These are phyloP conservation scores for Urophycis tenuis DNA, from an alignment of 2,797 vertebrate species.

Conservation along the genomic window DNA sequence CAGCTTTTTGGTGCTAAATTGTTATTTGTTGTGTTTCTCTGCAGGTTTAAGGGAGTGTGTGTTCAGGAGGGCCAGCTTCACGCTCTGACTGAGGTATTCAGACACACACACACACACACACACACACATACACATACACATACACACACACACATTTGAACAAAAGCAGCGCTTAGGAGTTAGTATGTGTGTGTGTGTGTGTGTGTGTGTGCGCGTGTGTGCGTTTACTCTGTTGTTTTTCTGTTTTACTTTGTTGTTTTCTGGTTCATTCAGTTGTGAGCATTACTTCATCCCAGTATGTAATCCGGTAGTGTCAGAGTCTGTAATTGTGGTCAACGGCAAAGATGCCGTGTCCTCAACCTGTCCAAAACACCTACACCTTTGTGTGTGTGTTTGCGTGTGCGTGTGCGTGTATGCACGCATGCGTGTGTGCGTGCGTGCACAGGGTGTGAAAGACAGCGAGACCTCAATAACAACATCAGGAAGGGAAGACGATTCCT, in stretches of 20 bases:
- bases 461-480: not conserved
- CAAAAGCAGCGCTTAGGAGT: slow-evolving; percentile 6
- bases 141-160: slow-evolving; percentile 1
- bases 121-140: slow-evolving; percentile 2
- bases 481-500: not conserved
- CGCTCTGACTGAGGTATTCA: slow-evolving; percentile 93
- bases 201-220: not conserved
- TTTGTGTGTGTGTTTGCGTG: slow-evolving; percentile 12
- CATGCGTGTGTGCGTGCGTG: not conserved
- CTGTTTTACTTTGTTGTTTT: not conserved
- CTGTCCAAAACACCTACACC: slow-evolving; percentile 6
- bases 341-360: slow-evolving; percentile 35
- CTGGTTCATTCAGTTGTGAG: slow-evolving; percentile 10
- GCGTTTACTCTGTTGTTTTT: not conserved
- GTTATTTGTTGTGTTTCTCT: slow-evolving; percentile 25
- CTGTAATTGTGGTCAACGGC: slow-evolving; percentile 44
- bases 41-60: slow-evolving; percentile 97
- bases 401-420: slow-evolving; percentile 12
- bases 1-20: not conserved
- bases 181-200: not conserved
- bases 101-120: slow-evolving; percentile 12
- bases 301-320: slow-evolving; percentile 8
- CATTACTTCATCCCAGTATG: slow-evolving; percentile 27
- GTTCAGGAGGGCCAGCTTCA: slow-evolving; percentile 97
- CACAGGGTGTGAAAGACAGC: not conserved